Evolutionary conservation across 2,797 vertebrate species (phyloP), one percentile per base, ranked within the genome.

Genomic region (Lerista edwardsae): DNA sequence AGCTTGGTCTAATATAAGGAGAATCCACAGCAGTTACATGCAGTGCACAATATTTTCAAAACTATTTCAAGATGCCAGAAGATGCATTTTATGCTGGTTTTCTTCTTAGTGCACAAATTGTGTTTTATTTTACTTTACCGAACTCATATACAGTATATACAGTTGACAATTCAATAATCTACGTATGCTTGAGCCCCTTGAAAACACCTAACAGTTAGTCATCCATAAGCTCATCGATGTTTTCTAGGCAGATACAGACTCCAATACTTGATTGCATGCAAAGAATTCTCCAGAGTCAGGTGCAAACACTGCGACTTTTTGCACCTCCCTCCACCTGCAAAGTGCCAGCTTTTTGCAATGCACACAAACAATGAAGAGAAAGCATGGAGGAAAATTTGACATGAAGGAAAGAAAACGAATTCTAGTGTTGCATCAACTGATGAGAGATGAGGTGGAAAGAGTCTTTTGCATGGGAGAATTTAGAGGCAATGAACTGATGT

Each of bases 231-330:
- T 59, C 87, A 72, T 82, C 83, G 7, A 1, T 81, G 75, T 1
- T 2, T 88, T 84, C 73, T 0, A 73, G 12, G 65, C 73, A 67
- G 0, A 82, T 41, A 61, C 64, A 61, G 88, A 85, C 77, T 10
- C 14, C 72, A 64, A 4, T 2, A 2, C 72, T 75, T 79, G 14
- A 65, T 8, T 84, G 62, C n/a, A 85, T 4, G 0, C 65, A 47
- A 77, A 78, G 65, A 84, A 84, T 77, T 34, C 75, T 69, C 75
- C 79, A 69, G 1, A 85, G 79, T 84, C 85, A 47, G 2, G 64
- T 34, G 25, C 0, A 2, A 34, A 47, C n/a, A 64, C 47, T 34
- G 27, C 51, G 83, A 2, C 74, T 44, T 84, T 82, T 59, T 55
- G 25, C 1, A 81, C 59, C 74, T 78, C 67, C 31, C 64, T 41